Conservation (phyloP, 2,888 invertebrate species). For the Netelia inedita region DNA sequence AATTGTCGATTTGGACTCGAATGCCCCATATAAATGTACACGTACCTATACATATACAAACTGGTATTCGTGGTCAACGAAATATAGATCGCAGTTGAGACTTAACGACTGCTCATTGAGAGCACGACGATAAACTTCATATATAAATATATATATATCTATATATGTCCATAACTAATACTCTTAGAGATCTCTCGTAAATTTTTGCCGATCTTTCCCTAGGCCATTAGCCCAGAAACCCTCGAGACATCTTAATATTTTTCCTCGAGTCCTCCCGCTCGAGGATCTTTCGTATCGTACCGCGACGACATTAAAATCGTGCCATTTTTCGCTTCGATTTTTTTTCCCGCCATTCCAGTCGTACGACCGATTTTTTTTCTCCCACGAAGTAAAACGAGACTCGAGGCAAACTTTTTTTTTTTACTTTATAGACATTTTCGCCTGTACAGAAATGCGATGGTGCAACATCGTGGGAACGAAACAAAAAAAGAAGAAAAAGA, state of each 20-base stretch:
- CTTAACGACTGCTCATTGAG: slow-evolving; percentile 50
- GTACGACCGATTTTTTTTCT: slow-evolving; percentile 4
- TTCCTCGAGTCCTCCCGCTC: slow-evolving; percentile 8
- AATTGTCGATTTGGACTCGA: neutral
- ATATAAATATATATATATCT: slow-evolving; percentile 9
- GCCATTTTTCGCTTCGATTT: slow-evolving; percentile 57
- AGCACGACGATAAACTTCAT: slow-evolving; percentile 27
- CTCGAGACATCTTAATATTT: slow-evolving; percentile 28
- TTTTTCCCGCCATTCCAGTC: slow-evolving; percentile 69
- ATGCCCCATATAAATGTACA: neutral
- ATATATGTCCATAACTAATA: slow-evolving; percentile 22
- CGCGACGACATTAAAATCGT: slow-evolving; percentile 41
- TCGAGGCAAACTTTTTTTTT: slow-evolving; percentile 40
- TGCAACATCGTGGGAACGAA: neutral
- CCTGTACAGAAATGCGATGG: slow-evolving; percentile 19
- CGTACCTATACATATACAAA: neutral
- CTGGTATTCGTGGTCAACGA: slow-evolving; percentile 19
- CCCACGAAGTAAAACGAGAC: slow-evolving; percentile 25
- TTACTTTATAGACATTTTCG: neutral
- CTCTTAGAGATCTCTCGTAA: slow-evolving; percentile 48
- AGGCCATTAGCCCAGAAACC: slow-evolving; percentile 59
- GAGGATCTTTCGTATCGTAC: slow-evolving; percentile 52
- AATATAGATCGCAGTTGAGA: slow-evolving; percentile 45
- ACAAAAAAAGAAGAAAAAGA: neutral
- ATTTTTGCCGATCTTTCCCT: slow-evolving; percentile 45